A percentile compares a stretch with the other conserved stretches of the same genome.
phyloP scores from a whole-genome alignment of 2,797 vertebrate species.

The Momotus momota region DNA sequence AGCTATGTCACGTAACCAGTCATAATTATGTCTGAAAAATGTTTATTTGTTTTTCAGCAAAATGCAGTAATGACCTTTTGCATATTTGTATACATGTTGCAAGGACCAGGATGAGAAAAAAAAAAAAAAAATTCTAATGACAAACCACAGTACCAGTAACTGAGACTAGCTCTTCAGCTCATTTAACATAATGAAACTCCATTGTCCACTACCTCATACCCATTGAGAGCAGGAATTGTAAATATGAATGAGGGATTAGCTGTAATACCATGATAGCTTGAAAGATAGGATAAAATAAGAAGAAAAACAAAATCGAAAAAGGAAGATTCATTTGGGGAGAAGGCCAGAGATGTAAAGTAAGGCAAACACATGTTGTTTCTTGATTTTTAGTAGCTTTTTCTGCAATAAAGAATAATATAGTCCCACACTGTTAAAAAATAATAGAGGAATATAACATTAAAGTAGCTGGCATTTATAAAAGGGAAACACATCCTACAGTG shows the following conservation, averaged over 20 bases:
- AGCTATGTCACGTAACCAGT: not conserved
- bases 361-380: not conserved
- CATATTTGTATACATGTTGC: not conserved
- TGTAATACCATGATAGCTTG: not conserved
- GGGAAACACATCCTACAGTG: not conserved
- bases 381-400: constrained; percentile 29
- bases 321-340: not conserved
- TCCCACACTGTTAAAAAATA: not conserved
- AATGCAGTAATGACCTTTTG: not conserved
- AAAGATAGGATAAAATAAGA: not conserved
- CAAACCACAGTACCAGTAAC: not conserved
- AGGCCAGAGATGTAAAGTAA: not conserved
- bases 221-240: not conserved
- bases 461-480: not conserved
- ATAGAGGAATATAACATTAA: not conserved
- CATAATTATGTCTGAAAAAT: not conserved
- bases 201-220: not conserved
- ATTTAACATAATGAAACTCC: not conserved
- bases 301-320: constrained; percentile 3
- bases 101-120: not conserved
- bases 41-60: not conserved
- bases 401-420: not conserved
- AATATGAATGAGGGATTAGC: not conserved
- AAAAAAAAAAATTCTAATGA: not conserved
- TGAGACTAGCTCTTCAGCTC: not conserved